Conservation (phyloP, 2,113 vertebrate species). For the Lasiurus borealis region DNA sequence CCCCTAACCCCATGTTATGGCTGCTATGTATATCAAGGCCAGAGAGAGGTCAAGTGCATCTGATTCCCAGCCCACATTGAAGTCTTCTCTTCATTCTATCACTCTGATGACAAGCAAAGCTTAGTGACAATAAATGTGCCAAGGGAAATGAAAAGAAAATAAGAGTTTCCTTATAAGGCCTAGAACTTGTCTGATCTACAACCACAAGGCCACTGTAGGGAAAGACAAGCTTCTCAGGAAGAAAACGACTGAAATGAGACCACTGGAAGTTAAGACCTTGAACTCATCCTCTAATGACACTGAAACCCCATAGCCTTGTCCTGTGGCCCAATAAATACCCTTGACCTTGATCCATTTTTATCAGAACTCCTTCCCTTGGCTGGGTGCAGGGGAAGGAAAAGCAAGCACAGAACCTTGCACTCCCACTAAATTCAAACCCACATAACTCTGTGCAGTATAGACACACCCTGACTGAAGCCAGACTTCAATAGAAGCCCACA, state of each 20-base stretch:
- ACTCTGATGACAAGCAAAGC: neutral
- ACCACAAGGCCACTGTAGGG: neutral
- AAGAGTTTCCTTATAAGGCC: neutral
- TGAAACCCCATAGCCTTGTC: neutral
- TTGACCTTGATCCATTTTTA: neutral
- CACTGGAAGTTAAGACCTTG: neutral
- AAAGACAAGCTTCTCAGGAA: neutral
- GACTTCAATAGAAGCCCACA: neutral
- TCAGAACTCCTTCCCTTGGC: neutral
- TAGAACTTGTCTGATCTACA: neutral
- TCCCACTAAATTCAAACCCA: neutral
- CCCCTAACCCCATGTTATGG: neutral
- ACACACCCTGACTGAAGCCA: neutral
- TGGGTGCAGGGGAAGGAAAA: neutral
- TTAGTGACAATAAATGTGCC: neutral
- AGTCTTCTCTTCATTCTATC: neutral
- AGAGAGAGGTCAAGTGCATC: neutral
- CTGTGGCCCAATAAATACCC: neutral
- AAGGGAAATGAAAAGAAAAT: neutral
- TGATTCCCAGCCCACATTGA: neutral
- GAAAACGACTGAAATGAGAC: neutral
- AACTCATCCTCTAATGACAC: neutral
- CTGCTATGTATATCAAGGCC: neutral
- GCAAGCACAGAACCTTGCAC: neutral
- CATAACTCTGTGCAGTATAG: neutral